A percentile compares a stretch with the other conserved stretches of the same genome.
Evolutionary conservation across 2,888 invertebrate genomes (phyloP).

Genomic region (Polyommatus iphigenia): DNA sequence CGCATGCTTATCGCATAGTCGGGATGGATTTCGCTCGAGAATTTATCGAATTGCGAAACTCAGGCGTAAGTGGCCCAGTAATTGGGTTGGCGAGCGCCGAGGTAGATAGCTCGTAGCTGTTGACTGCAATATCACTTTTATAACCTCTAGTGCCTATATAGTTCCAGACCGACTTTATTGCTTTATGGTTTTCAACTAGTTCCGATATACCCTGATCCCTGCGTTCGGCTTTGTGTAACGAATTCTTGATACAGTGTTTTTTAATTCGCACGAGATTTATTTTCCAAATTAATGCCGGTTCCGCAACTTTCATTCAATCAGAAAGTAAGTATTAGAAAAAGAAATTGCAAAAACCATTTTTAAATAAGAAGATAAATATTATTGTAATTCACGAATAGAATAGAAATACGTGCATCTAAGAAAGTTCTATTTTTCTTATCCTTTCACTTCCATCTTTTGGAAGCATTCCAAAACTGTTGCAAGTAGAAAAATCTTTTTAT

Average conservation of each 20-base stretch:
- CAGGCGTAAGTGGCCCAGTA: constrained; percentile 35
- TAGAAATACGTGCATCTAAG: neutral
- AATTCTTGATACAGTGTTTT: neutral
- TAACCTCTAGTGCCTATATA: constrained; percentile 22
- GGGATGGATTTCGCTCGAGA: constrained; percentile 32
- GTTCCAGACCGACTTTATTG: constrained; percentile 2
- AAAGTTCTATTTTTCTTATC: constrained; percentile 11
- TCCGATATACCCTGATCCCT: neutral
- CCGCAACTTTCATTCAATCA: neutral
- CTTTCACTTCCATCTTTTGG: constrained; percentile 17
- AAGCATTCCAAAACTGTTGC: constrained; percentile 4
- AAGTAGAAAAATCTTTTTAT: constrained; percentile 5
- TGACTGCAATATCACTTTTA: constrained; percentile 28
- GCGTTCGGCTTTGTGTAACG: neutral
- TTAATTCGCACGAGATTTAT: neutral
- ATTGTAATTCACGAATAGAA: neutral
- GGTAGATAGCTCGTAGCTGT: constrained; percentile 21
- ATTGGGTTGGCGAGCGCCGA: constrained; percentile 34
- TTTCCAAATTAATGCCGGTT: neutral
- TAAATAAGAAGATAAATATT: neutral
- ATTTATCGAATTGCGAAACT: constrained; percentile 34
- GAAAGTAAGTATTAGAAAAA: neutral
- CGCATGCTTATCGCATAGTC: constrained; percentile 23
- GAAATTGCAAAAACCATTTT: neutral
- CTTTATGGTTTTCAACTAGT: constrained; percentile 14